A percentile compares a stretch with the other conserved stretches of the same genome.
Conservation (phyloP, 2,888 invertebrate genomes). For the Galerucella nymphaeae region DNA sequence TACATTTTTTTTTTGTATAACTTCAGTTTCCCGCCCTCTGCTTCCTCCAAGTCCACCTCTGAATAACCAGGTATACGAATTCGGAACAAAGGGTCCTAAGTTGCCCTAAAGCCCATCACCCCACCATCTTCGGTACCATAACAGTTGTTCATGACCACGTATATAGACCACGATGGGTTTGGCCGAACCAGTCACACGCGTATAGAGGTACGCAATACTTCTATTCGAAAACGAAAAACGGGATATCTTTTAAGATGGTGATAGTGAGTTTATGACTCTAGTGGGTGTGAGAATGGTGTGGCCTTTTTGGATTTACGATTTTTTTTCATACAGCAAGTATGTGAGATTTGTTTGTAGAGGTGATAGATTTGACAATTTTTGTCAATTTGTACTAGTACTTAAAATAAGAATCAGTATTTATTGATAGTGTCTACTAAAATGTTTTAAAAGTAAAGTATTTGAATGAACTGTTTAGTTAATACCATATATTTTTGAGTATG, state of each 20-base stretch:
- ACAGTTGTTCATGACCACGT: conserved; percentile 47
- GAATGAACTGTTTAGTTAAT: too few species aligned
- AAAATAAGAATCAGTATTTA: too few species aligned
- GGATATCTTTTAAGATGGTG: conserved; percentile 8
- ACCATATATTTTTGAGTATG: too few species aligned
- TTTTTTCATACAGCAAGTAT: not conserved
- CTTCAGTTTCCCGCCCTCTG: conserved; percentile 8
- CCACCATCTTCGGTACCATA: conserved; percentile 46
- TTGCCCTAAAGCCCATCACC: conserved; percentile 45
- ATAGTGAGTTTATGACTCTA: conserved; percentile 30
- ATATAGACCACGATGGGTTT: conserved; percentile 48
- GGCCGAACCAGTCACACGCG: conserved; percentile 38
- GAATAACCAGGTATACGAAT: conserved; percentile 41
- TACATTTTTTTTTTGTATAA: not conserved
- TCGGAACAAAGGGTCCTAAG: conserved; percentile 47
- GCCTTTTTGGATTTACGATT: not conserved
- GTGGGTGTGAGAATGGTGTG: conserved; percentile 11
- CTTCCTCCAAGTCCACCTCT: conserved; percentile 40
- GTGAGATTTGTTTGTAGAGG: not conserved
- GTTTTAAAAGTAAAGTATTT: too few species aligned
- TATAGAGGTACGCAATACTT: conserved; percentile 16
- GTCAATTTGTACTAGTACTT: too few species aligned
- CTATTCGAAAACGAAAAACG: not conserved
- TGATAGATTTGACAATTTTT: not conserved
- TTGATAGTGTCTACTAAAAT: too few species aligned